phyloP scores from a whole-genome alignment of 2,888 invertebrate genomes.

The Phytoseiulus persimilis region DNA sequence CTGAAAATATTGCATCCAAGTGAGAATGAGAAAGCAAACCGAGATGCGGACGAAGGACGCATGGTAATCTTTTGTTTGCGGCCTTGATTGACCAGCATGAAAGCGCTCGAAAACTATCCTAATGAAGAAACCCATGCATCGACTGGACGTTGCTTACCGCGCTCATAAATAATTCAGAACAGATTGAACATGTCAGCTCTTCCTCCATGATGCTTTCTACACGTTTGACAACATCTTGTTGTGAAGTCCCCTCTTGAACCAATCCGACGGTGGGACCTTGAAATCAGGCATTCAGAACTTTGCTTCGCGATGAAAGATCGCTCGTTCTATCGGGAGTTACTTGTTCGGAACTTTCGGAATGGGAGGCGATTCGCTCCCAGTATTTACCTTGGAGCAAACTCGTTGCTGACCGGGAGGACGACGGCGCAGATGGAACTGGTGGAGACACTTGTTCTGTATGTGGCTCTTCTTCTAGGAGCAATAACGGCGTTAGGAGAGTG shows the following conservation, averaged over 20 bases:
- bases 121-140: background rate
- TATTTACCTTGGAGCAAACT: background rate
- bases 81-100: too few relatives aligned
- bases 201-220: conserved; percentile 59
- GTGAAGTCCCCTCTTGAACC: background rate
- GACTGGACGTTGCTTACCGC: background rate
- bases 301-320: background rate
- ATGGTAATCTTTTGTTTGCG: too few relatives aligned
- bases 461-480: conserved; percentile 22
- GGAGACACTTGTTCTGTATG: conserved; percentile 8
- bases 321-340: too few relatives aligned
- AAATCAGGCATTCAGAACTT: background rate
- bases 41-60: background rate
- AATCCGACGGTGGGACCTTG: background rate
- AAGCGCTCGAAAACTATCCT: too few relatives aligned
- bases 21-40: background rate
- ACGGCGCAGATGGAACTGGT: background rate
- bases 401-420: background rate
- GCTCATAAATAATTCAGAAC: conserved; percentile 63
- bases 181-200: conserved; percentile 67
- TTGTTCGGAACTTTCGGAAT: too few relatives aligned
- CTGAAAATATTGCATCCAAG: background rate
- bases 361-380: too few relatives aligned
- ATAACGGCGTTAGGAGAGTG: background rate
- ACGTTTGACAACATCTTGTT: conserved; percentile 49